These are phyloP conservation scores for Meteorus cinctellus DNA, from an alignment of 2,888 invertebrate genomes.

Conservation along the genomic window DNA sequence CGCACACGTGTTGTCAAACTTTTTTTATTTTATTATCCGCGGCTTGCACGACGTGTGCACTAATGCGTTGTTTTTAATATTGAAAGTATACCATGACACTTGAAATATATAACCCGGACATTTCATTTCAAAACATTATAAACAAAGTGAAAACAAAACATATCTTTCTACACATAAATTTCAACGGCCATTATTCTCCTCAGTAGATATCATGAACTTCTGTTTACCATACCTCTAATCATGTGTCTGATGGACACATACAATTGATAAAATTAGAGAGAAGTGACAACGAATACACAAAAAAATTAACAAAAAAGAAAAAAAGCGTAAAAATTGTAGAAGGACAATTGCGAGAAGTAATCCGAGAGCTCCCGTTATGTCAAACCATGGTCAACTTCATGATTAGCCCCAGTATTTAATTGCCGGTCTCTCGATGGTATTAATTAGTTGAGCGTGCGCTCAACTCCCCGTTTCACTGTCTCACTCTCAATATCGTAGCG, in stretches of 20 bases:
- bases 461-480: not conserved
- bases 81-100: not conserved
- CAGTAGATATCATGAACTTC: no score
- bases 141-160: not conserved
- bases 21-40: not conserved
- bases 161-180: no score
- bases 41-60: not conserved
- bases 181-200: no score
- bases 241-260: not conserved
- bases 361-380: constrained; percentile 6
- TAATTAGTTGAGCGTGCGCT: constrained; percentile 22
- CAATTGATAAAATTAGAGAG: not conserved
- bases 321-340: constrained; percentile 7
- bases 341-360: constrained; percentile 21
- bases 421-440: constrained; percentile 25
- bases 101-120: not conserved
- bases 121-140: not conserved
- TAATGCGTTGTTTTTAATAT: not conserved
- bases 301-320: not conserved
- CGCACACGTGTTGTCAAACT: not conserved
- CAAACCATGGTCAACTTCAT: constrained; percentile 34
- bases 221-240: no score
- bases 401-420: constrained; percentile 29
- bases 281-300: not conserved
- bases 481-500: not conserved